Evolutionary conservation across 2,888 invertebrate species (phyloP), one percentile per base, ranked within the genome.

Genomic region (Amphipyra berbera): DNA sequence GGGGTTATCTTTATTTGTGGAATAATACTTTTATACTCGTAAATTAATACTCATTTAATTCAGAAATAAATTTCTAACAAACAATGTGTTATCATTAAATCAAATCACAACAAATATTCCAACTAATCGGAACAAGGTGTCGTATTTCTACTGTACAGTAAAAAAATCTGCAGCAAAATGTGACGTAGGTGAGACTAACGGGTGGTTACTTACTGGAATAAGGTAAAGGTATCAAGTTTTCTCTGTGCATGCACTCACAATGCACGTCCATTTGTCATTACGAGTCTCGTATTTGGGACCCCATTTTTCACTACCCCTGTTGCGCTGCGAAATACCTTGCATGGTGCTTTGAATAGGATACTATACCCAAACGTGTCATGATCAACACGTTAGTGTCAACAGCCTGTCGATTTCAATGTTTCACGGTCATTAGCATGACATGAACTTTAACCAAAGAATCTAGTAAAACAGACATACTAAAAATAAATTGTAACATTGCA

Each of bases 141-240:
- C 7, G 41, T 53, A 40, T 57, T 15, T 50, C 45, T 61, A 42
- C 53, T 46, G 50, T 47, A 38, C 37, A 58, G 50, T 59, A 37
- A 14, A 69, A n/a, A 42, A 59, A 53, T 52, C 50, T 47, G 52
- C 64, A 40, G 41, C 49, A 49, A 52, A 59, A 40, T 44, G 50
- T 60, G 62, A 52, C 27, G 30, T 68, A 61, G 49, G 42, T 76
- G 75, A 45, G 49, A 73, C 71, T 82, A 71, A 79, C 61, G 68
- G 27, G 62, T 72, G 61, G 63, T 78, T 69, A 65, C 60, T 79
- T 72, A 64, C 72, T 72, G 78, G 58, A 82, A 69, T 70, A 79
- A 86, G 87, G 86, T 86, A 86, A 86, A 82, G 76, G 66, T 70
- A 71, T 67, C 65, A 71, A 64, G 52, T 74, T 75, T 74, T 77